Base-by-base conservation (phyloP, 2,888 invertebrate genomes). In the Epistrophe grossulariae region DNA sequence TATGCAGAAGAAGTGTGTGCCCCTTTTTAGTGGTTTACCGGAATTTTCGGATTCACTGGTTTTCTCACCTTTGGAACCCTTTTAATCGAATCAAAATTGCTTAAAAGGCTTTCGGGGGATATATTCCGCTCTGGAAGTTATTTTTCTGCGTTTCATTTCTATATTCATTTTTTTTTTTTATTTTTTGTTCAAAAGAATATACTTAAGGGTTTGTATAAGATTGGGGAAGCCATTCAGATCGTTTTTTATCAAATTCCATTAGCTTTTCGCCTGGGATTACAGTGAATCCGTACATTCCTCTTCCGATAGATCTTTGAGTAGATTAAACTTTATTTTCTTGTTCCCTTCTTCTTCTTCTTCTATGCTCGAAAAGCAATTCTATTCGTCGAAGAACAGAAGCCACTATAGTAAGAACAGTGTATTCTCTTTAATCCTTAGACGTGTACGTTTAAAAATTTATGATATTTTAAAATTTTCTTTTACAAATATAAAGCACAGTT, bases 201-300 rank as follows among this genome's bases (percentile, higher is more conserved):
- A 24, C 48, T 24, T 15, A 31, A 43, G 50, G 79, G 50, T 13
- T n/a, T 40, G 19, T 70, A 10, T 55, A 28, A 55, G 70, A 70
- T 55, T 70, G n/a, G 40, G 38, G 60, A 19, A 60, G 59, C 45
- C 48, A 24, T 59, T 73, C 50, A 64, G 80, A 72, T 79, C 72
- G 52, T 38, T 76, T 70, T 70, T 77, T 70, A 72, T 84, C 71
- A 71, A 71, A 77, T 80, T 76, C 66, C 82, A 82, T 82, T 79
- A 71, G 59, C 74, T 59, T 79, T 76, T 71, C 64, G 62, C 55
- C 38, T 55, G 62, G 52, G 74, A 74, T 84, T 66, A 66, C 52
- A 43, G 28, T 50, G 59, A 84, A 76, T 76, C 71, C 59, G 4
- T 83, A 48, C 55, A 62, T 55, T 74, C 62, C 45, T 59, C 55